A percentile compares a stretch with the other conserved stretches of the same genome.
These are phyloP conservation scores for Bombylius major DNA, from an alignment of 2,888 invertebrate species.

Conservation along the genomic window DNA sequence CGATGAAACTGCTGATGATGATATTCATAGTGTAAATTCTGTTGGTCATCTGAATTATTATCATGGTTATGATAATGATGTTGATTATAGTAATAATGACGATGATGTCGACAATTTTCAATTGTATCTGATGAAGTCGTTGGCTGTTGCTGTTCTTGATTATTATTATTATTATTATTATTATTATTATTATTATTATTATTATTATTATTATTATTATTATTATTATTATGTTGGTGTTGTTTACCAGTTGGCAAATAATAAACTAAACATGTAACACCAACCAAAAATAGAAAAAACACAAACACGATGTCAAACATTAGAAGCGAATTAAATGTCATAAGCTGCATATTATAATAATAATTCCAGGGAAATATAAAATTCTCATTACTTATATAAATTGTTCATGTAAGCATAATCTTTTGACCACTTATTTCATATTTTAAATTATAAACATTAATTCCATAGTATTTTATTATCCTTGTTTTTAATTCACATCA, in stretches of 20 bases:
- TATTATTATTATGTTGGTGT: neutral
- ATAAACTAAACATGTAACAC: constrained; percentile 70
- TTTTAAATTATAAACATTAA: too few relatives aligned
- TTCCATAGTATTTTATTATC: too few relatives aligned
- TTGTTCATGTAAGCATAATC: too few relatives aligned
- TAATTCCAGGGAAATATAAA: neutral
- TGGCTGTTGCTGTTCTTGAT: neutral
- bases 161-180: neutral
- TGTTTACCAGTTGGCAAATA: constrained; percentile 52
- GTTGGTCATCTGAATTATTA: too few relatives aligned
- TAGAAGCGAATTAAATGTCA: constrained; percentile 75
- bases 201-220: neutral
- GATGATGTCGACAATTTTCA: constrained; percentile 1
- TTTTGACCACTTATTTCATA: too few relatives aligned
- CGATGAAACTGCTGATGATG: too few relatives aligned
- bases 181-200: too few relatives aligned
- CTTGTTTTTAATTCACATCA: too few relatives aligned
- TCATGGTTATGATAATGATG: neutral
- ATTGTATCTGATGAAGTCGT: neutral
- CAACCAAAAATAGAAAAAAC: constrained; percentile 74
- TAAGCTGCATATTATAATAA: constrained; percentile 52
- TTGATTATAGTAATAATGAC: constrained; percentile 1
- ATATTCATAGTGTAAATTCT: too few relatives aligned
- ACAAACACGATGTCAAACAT: constrained; percentile 82
- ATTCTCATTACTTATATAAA: too few relatives aligned